These are phyloP conservation scores for Cryptoprocta ferox DNA, from an alignment of 2,797 vertebrate species.

Conservation along the genomic window DNA sequence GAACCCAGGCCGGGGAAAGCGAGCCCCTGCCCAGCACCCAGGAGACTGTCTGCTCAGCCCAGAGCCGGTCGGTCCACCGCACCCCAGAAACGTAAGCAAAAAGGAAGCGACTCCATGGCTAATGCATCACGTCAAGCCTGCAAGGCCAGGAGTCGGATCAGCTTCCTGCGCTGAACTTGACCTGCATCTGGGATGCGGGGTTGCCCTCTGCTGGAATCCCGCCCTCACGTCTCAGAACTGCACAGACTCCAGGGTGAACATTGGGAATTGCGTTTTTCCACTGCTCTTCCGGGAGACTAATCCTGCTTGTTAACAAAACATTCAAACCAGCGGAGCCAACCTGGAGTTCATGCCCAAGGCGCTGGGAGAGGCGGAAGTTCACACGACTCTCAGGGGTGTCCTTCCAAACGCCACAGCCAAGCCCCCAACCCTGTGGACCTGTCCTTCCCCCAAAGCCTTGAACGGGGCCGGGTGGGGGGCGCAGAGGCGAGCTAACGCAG, in stretches of 20 bases:
- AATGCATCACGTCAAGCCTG: background rate
- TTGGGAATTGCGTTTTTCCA: background rate
- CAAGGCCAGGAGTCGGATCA: rapidly evolving
- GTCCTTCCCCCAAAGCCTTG: rapidly evolving
- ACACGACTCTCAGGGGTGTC: background rate
- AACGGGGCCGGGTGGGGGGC: rapidly evolving
- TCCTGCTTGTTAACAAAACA: background rate
- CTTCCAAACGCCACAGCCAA: background rate
- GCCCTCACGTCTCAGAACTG: rapidly evolving
- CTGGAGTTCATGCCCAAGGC: background rate
- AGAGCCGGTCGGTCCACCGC: background rate
- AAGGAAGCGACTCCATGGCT: rapidly evolving
- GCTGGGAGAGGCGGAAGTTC: background rate
- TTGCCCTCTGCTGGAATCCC: background rate
- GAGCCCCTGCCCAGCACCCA: rapidly evolving
- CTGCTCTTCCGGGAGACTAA: background rate
- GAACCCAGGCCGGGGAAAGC: rapidly evolving
- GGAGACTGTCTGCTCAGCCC: background rate
- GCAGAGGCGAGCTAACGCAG: background rate
- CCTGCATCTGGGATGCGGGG: rapidly evolving
- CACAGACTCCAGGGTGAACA: background rate
- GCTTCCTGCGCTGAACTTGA: rapidly evolving
- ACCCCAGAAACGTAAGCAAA: rapidly evolving
- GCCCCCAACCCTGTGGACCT: rapidly evolving
- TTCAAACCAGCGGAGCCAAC: background rate